phyloP scores from a whole-genome alignment of 2,113 vertebrate species.

The Nothocercus julius region DNA sequence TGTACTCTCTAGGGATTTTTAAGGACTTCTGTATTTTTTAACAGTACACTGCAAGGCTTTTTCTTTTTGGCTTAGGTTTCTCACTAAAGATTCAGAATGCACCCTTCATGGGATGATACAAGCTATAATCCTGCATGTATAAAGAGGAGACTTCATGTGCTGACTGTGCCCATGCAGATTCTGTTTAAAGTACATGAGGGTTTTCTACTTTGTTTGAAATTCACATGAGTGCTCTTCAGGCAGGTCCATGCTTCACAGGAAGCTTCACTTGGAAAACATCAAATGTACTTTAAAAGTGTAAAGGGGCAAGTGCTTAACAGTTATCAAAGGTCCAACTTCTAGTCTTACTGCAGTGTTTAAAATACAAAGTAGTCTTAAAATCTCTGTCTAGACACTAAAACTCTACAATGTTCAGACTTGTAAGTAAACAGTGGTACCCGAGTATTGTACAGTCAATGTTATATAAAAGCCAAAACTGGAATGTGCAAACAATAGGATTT shows the following conservation, averaged over 20 bases:
- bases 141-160: neutral
- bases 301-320: neutral
- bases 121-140: neutral
- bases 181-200: fast-evolving
- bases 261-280: neutral
- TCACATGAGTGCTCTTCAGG: neutral
- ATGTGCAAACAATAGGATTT: conserved; percentile 80
- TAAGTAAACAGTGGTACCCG: conserved; percentile 74
- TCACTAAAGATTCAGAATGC: neutral
- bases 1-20: conserved; percentile 71
- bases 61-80: neutral
- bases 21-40: conserved; percentile 73
- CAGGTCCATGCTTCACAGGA: neutral
- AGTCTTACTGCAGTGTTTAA: conserved; percentile 47
- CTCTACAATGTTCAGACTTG: conserved; percentile 61
- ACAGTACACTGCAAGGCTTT: conserved; percentile 44
- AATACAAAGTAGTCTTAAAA: conserved; percentile 73
- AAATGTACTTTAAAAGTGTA: neutral
- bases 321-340: neutral
- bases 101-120: neutral
- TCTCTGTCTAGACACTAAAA: conserved; percentile 78
- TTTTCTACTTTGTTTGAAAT: neutral
- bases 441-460: conserved; percentile 81
- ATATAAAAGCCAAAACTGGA: conserved; percentile 84
- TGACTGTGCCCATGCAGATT: neutral